Evolutionary conservation across 2,888 invertebrate genomes (phyloP).

Genomic region (Volucella bombylans): DNA sequence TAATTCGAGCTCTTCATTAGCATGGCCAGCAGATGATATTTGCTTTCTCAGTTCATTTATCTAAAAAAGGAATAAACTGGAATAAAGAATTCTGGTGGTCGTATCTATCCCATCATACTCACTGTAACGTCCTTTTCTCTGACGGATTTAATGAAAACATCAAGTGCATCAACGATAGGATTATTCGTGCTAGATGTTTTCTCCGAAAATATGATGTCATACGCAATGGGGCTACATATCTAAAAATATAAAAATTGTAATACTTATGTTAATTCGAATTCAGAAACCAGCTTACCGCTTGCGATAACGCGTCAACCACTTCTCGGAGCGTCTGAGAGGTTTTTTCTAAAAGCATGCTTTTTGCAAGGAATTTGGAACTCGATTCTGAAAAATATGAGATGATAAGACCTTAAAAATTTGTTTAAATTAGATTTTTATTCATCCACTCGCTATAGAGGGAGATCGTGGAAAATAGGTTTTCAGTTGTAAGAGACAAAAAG

Average conservation of each 20-base stretch:
- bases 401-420: not conserved
- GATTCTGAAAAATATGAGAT: slow-evolving; percentile 21
- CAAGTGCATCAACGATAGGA: slow-evolving; percentile 60
- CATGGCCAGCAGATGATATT: slow-evolving; percentile 1
- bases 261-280: not conserved
- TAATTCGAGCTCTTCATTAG: slow-evolving; percentile 21
- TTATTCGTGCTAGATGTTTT: slow-evolving; percentile 19
- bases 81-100: no score
- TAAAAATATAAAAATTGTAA: slow-evolving; percentile 12
- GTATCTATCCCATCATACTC: not conserved
- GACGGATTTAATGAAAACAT: slow-evolving; percentile 21
- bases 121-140: slow-evolving; percentile 35
- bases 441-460: no score
- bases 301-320: slow-evolving; percentile 47
- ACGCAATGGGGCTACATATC: slow-evolving; percentile 54
- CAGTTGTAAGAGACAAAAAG: no score
- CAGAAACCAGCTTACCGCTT: slow-evolving; percentile 27
- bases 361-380: slow-evolving; percentile 28
- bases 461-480: no score
- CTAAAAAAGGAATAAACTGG: slow-evolving; percentile 2
- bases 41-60: slow-evolving; percentile 31
- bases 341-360: slow-evolving; percentile 50
- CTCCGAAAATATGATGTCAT: slow-evolving; percentile 44
- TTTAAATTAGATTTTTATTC: no score
- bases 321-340: slow-evolving; percentile 47